phyloP scores from a whole-genome alignment of 2,888 invertebrate species.

The Drosophila recens region DNA sequence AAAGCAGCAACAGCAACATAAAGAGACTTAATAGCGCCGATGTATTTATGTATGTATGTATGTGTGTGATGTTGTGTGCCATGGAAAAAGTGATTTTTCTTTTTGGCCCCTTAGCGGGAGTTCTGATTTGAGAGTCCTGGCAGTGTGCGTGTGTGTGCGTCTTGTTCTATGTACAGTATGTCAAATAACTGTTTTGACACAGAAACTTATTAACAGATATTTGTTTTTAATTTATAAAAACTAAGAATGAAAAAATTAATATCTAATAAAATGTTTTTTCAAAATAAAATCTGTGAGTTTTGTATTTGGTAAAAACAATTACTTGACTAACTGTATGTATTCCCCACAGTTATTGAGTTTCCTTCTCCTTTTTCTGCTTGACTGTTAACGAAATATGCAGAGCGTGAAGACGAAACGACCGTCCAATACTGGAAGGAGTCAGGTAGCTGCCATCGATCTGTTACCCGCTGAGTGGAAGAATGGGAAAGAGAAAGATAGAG shows the following conservation, averaged over 20 bases:
- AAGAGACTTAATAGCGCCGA: slow-evolving; percentile 20
- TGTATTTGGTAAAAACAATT: background rate
- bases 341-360: background rate
- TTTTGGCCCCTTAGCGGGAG: background rate
- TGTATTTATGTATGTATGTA: background rate
- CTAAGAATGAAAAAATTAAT: too few species aligned
- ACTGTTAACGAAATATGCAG: slow-evolving; percentile 83
- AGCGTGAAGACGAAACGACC: slow-evolving; percentile 46
- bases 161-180: background rate
- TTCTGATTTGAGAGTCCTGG: slow-evolving; percentile 5
- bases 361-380: slow-evolving; percentile 71
- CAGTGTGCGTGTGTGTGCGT: background rate
- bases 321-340: background rate
- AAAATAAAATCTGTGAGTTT: too few species aligned
- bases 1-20: slow-evolving; percentile 40
- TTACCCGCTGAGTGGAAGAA: slow-evolving; percentile 34
- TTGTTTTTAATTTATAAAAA: background rate
- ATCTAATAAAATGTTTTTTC: too few species aligned
- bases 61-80: background rate
- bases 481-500: background rate
- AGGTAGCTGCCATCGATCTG: slow-evolving; percentile 46
- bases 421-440: slow-evolving; percentile 21
- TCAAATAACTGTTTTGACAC: background rate
- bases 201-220: background rate
- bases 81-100: slow-evolving; percentile 16